A percentile compares a stretch with the other conserved stretches of the same genome.
Conservation (phyloP, 2,888 invertebrate species). For the Lasioglossum lativentre region DNA sequence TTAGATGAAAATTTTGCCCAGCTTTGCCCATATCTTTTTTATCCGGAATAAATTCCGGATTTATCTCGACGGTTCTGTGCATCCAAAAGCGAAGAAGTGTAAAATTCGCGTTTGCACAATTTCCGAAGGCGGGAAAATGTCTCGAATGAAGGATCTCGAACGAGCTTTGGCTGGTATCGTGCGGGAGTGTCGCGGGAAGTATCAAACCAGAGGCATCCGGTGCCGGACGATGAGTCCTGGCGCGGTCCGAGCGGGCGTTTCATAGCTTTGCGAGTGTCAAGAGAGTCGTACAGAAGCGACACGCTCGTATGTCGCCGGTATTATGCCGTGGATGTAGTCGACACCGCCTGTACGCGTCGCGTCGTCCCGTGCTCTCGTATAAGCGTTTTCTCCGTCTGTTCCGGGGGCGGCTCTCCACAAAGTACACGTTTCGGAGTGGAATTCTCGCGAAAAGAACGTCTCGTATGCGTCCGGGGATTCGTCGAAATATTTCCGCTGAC, state of each 20-base stretch:
- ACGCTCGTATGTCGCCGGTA: constrained; percentile 54
- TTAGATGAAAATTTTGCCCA: no score
- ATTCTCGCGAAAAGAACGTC: constrained; percentile 67
- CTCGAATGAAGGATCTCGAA: not conserved
- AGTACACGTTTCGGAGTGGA: constrained; percentile 63
- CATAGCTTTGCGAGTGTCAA: constrained; percentile 51
- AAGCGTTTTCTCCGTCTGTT: constrained; percentile 59
- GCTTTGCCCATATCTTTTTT: no score
- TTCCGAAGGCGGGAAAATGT: not conserved
- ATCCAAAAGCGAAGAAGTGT: not conserved
- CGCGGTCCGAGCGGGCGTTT: constrained; percentile 18
- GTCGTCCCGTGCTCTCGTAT: constrained; percentile 28
- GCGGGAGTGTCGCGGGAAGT: not conserved
- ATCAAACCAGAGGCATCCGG: constrained; percentile 7
- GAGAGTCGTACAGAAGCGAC: constrained; percentile 47
- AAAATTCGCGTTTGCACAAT: not conserved
- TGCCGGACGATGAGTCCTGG: constrained; percentile 21
- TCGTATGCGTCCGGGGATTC: constrained; percentile 69
- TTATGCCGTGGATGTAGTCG: constrained; percentile 59
- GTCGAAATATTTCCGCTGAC: constrained; percentile 72
- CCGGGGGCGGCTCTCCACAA: constrained; percentile 53
- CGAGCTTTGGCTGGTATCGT: not conserved
- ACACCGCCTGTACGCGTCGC: constrained; percentile 15
- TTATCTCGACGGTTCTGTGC: no score
- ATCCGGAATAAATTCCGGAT: no score